Conservation (phyloP, 2,888 invertebrate genomes). For the Lobophora halterata region DNA sequence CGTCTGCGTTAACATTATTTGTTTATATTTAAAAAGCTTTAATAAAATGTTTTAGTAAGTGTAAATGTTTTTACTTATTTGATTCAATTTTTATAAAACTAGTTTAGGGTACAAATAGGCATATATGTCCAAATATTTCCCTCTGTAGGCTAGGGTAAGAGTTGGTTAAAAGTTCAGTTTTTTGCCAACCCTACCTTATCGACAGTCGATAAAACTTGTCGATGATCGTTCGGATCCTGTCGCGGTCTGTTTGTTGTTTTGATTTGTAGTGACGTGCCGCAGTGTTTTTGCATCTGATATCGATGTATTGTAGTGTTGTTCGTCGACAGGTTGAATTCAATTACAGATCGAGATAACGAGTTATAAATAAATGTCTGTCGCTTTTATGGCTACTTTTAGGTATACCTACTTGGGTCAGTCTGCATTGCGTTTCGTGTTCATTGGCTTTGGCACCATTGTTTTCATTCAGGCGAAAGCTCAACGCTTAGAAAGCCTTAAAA, state of each 20-base stretch:
- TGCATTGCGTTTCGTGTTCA: no score
- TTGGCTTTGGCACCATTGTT: slow-evolving; percentile 5
- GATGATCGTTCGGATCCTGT: slow-evolving; percentile 72
- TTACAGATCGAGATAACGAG: slow-evolving; percentile 19
- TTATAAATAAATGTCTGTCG: slow-evolving; percentile 17
- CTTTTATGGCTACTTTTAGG: slow-evolving; percentile 1
- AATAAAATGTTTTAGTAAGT: no score
- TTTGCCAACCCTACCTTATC: slow-evolving; percentile 18
- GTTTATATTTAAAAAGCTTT: no score
- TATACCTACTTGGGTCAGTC: slow-evolving; percentile 1
- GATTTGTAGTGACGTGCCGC: slow-evolving; percentile 65
- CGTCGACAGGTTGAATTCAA: slow-evolving; percentile 30
- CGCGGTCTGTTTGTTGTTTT: slow-evolving; percentile 71
- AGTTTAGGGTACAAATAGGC: no score
- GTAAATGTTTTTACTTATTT: no score
- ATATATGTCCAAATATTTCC: no score
- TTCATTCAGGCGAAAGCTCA: slow-evolving; percentile 1
- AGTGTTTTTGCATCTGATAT: slow-evolving; percentile 55
- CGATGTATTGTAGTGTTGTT: slow-evolving; percentile 41
- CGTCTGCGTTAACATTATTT: no score
- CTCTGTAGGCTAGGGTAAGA: no score
- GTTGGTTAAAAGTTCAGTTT: background rate
- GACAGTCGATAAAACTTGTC: slow-evolving; percentile 55
- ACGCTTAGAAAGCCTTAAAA: no score
- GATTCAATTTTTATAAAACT: no score